Percentiles rank a stretch among this genome's conserved stretches.
Evolutionary conservation across 2,797 vertebrate genomes (phyloP).

Genomic region (Enteromius anoplus): DNA sequence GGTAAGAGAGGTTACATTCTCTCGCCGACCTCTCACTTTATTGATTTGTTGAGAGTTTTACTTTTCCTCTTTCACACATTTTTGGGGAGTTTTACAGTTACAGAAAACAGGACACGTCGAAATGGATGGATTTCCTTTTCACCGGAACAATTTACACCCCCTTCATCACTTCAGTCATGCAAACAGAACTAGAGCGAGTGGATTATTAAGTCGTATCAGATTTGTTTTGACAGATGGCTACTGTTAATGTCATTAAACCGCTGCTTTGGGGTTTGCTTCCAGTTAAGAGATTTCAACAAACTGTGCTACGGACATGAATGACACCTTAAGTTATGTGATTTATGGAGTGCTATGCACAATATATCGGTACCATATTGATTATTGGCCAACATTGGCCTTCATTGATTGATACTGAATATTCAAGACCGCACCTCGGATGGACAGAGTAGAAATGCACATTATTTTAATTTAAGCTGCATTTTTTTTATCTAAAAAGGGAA

Average conservation of each 20-base stretch:
- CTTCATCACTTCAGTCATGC: constrained; percentile 10
- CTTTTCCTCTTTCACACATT: constrained; percentile 14
- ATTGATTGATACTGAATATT: background rate
- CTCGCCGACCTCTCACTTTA: constrained; percentile 26
- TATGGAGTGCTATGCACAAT: background rate
- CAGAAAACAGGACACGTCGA: constrained; percentile 36
- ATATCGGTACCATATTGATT: background rate
- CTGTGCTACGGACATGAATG: background rate
- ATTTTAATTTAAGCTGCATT: background rate
- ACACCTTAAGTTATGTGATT: background rate
- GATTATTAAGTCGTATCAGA: constrained; percentile 11
- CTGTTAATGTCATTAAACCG: constrained; percentile 39
- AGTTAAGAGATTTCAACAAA: background rate
- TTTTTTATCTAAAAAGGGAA: background rate
- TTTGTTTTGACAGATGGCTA: constrained; percentile 37
- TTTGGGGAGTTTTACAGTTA: constrained; percentile 12
- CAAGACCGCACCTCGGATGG: background rate
- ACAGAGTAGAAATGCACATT: background rate
- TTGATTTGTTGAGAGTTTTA: constrained; percentile 38
- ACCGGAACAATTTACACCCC: constrained; percentile 23
- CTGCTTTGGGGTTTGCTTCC: background rate
- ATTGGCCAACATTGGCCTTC: background rate
- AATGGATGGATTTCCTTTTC: constrained; percentile 40
- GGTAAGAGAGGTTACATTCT: constrained; percentile 41
- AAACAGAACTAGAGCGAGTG: constrained; percentile 7